Evolutionary conservation across 2,888 invertebrate genomes (phyloP), one percentile per base, ranked within the genome.

Genomic region (Strigamia crassipes): DNA sequence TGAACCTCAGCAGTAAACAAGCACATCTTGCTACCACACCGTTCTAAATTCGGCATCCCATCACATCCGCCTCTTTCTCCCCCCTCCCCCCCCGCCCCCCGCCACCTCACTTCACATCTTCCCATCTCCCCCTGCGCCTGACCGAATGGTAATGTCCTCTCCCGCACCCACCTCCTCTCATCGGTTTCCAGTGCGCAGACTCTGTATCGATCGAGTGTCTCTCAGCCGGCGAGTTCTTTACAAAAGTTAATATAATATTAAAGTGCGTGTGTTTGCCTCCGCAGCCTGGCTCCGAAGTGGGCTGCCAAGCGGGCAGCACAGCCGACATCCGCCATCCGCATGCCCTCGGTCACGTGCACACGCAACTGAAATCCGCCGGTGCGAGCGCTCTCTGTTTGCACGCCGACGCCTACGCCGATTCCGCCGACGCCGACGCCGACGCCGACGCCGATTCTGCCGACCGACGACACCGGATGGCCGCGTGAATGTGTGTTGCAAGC

Each of bases 171-270:
- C 34, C 18, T 31, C 34, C 34, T 27, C 31, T 78, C 78, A 18
- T 18, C 78, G 18, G 27, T 31, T 61, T 9, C 18, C 61, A 79
- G 27, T 46, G 79, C 79, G 79, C 79, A 42, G 34, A 42, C 79
- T 41, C 46, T 41, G 42, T 21, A 79, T 79, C 79, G 79, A 79
- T 79, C 46, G 42, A 46, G 41, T 46, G 34, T 42, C 46, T 46
- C 79, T 78, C 34, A 34, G 34, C 78, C 79, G 42, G 27, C 79
- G 23, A 41, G 46, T 46, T 42, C 27, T 42, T 79, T 46, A 41
- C 79, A 79, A 79, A 79, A 79, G 79, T 79, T 79, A 79, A 79
- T 79, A 46, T 46, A 79, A 79, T 79, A 79, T 79, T 79, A 79
- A 79, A 46, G 46, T 42, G 79, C 18, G 41, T 79, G 34, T 46